Evolutionary conservation across 1,140 invertebrate species (phyloP), one percentile per base, ranked within the genome.

Genomic region (Trichonephila clavipes): DNA sequence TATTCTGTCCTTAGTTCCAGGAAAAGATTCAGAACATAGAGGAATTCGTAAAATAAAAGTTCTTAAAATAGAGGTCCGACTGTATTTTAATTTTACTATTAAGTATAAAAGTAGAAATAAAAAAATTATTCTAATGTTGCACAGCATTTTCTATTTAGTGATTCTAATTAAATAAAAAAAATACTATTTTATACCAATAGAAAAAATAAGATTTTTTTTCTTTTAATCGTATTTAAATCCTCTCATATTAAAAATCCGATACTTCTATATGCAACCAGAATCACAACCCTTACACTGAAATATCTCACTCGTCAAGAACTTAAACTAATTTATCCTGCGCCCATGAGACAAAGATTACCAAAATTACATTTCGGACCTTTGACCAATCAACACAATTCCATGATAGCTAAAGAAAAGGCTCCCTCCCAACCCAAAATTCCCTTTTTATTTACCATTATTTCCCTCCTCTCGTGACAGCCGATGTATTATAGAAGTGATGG

Each of bases 401-500:
- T 8, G 34, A 19, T 10, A 59, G 14, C 44, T 19, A 59, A 85
- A 61, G 34, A 61, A 59, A 85, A n/a, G 40, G 51, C 1, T 51
- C 51, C 51, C 51, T 51, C 51, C 51, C 51, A 51, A 51, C 51
- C 72, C 83, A n/a, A 64, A 62, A 59, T 82, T 92, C 77, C 51
- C 83, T 87, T 87, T 92, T 92, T 92, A 87, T 86, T 90, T 92
- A 87, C 91, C 85, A 87, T 66, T 87, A 87, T 87, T 66, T 87
- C 83, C 51, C 64, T 34, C 64, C 40, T 72, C 81, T 24, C 40
- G 83, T 93, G 92, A 93, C 92, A 93, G 92, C 85, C 91, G 59
- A 92, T 92, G 83, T 92, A 92, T 92, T 92, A 92, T 87, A 86
- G 82, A 92, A 81, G 82, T 59, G 91, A 87, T 88, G 85, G 85